Base-by-base conservation (phyloP, 2,113 vertebrate genomes). In the Origma solitaria region DNA sequence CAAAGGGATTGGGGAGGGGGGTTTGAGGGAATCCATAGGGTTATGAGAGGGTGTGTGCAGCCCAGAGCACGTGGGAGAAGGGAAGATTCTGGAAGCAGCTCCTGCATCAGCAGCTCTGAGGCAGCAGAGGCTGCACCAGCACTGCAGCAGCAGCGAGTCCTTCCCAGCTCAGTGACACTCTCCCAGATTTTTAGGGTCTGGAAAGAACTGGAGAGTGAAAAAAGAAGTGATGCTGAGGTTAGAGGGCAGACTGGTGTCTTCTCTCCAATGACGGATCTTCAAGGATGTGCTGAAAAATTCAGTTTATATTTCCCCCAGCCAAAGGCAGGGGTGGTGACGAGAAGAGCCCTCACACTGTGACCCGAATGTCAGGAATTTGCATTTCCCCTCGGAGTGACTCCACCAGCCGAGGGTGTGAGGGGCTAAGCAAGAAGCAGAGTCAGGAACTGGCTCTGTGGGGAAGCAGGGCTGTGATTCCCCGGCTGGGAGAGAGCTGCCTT, bases 361-460 rank as follows among this genome's bases (percentile, higher is more conserved):
- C 40, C 61, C 7, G 4, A 51, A 27, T 7, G 30, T 15, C 71
- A 73, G 61, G 13, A 62, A 42, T n/a, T 31, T 35, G 33, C 58
- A 13, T 78, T 78, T 62, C 64, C 56, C 57, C 65, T 37, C 30
- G 1, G 9, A 61, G 16, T 25, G 31, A 10, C 42, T 75, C 30
- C 30, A 0, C 49, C 14, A 51, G 42, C 72, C 8, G 3, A 16
- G 57, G 75, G 6, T 28, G 35, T 0, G 5, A 40, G 49, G 3
- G 5, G 49, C 6, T 49, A 65, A 24, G 11, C 57, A 22, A 58
- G 51, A 24, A 13, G 18, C 40, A 11, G 35, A 13, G 37, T 4
- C 4, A 49, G 33, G 79, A 37, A 1, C 31, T 5, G 10, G 35
- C 31, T 37, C 45, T n/a, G 2, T 13, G 65, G 38, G 82, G 56